Evolutionary conservation across 2,113 vertebrate species (phyloP).

Genomic region (Apaloderma vittatum): DNA sequence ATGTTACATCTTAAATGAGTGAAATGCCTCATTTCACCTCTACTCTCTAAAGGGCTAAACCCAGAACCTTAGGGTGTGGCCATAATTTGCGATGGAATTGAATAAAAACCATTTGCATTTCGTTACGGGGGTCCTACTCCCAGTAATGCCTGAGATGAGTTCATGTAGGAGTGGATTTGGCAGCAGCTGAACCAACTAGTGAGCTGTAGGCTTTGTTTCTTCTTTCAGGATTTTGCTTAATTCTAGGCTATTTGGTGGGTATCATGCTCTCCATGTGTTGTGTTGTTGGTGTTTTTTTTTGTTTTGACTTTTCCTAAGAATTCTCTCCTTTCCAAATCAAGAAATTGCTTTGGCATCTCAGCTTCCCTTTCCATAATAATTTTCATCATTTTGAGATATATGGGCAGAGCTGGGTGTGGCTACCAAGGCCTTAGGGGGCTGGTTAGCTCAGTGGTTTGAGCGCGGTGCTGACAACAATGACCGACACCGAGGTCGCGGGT

Average conservation of each 20-base stretch:
- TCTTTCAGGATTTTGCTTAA: not conserved
- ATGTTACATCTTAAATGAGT: not conserved
- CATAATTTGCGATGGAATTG: not conserved
- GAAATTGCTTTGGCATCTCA: not conserved
- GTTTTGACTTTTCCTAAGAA: not conserved
- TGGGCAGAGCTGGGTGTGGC: not conserved
- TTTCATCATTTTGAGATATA: not conserved
- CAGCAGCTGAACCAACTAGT: not conserved
- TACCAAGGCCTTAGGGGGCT: too few species aligned
- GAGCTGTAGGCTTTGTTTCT: not conserved
- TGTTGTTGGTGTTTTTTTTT: not conserved
- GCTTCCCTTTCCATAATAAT: not conserved
- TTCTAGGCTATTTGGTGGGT: not conserved
- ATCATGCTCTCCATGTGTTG: not conserved
- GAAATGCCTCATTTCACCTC: slow-evolving; percentile 3
- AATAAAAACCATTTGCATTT: not conserved
- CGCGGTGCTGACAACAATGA: too few species aligned
- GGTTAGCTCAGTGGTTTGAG: too few species aligned
- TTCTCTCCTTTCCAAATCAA: not conserved
- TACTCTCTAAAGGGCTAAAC: not conserved
- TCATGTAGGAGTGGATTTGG: not conserved
- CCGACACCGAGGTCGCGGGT: too few species aligned
- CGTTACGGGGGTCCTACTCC: not conserved
- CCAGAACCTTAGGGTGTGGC: not conserved
- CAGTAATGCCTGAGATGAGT: not conserved